Evolutionary conservation across 1,140 invertebrate genomes (phyloP).

Genomic region (Hormaphis cornu): DNA sequence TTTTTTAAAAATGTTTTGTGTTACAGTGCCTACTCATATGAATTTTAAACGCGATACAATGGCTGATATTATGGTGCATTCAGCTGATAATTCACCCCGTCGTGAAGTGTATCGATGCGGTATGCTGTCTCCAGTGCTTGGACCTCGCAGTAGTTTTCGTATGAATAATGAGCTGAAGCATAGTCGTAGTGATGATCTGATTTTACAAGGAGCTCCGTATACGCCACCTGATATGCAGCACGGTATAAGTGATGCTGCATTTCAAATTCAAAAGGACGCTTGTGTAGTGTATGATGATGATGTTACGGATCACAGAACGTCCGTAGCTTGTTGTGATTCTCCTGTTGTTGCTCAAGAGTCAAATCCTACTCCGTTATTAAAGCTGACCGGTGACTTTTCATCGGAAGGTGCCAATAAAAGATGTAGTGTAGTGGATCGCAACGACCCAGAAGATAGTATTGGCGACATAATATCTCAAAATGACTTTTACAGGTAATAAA

Average conservation of each 20-base stretch:
- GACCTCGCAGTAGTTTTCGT: slow-evolving; percentile 34
- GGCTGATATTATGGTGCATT: slow-evolving; percentile 31
- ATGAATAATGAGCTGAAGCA: slow-evolving; percentile 39
- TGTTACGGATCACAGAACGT: slow-evolving; percentile 39
- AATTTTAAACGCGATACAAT: slow-evolving; percentile 16
- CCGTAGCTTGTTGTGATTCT: slow-evolving; percentile 28
- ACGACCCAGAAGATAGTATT: slow-evolving; percentile 56
- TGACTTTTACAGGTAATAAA: slow-evolving; percentile 51
- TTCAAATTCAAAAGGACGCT: slow-evolving; percentile 39
- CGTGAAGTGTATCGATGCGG: slow-evolving; percentile 24
- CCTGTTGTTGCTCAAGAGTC: slow-evolving; percentile 23
- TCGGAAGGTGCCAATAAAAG: slow-evolving; percentile 32
- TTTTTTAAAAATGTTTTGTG: not conserved
- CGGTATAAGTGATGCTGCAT: slow-evolving; percentile 39
- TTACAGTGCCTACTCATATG: slow-evolving; percentile 4
- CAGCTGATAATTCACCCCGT: slow-evolving; percentile 19
- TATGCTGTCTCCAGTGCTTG: slow-evolving; percentile 18
- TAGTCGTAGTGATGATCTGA: slow-evolving; percentile 41
- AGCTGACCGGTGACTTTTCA: slow-evolving; percentile 40
- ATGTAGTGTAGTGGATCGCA: slow-evolving; percentile 42
- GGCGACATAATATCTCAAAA: slow-evolving; percentile 55
- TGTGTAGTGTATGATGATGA: slow-evolving; percentile 40
- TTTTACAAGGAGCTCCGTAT: slow-evolving; percentile 42
- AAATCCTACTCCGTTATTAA: slow-evolving; percentile 35
- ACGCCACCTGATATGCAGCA: slow-evolving; percentile 43